Base-by-base conservation (phyloP, 2,113 vertebrate species). In the Piliocolobus tephrosceles region DNA sequence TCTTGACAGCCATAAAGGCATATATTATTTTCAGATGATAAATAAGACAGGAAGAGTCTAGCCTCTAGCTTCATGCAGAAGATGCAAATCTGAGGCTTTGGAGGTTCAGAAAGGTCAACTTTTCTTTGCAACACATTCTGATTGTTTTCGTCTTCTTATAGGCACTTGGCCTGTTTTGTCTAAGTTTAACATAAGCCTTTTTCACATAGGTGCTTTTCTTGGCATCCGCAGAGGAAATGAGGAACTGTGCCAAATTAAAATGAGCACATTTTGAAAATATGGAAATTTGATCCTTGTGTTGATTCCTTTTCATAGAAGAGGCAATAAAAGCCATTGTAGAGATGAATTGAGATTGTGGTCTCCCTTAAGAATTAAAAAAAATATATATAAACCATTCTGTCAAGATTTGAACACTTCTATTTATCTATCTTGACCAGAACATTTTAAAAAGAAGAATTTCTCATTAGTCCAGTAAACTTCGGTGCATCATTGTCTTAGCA, bases 191-290 rank as follows among this genome's bases (percentile, higher is more conserved):
- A 25, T 58, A 87, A 58, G 38, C 47, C 64, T 87, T 35, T 79
- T 58, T 79, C 47, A 88, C 55, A 18, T 13, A 45, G 78, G 72
- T 75, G 22, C 50, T 84, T 94, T 20, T 40, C 52, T 57, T 73
- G 68, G 66, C 58, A 89, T 78, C 64, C 23, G 35, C 6, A 88
- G 40, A 4, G n/a, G 40, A 70, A 89, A 43, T 78, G 78, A 73
- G 57, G 90, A 95, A 73, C 22, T 75, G 40, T 82, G 81, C 35
- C 82, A 79, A 92, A 45, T 95, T 92, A 87, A 95, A 95, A 95
- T 43, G 40, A 92, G 73, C 43, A 68, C 7, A 22, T 68, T 93
- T 68, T 83, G 16, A 75, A 97, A 94, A 64, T 70, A 55, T 25
- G 88, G 80, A 76, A 84, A 85, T 88, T 84, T 80, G 64, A 85